phyloP scores from a whole-genome alignment of 1,140 invertebrate genomes.

The Ceratina australensis region DNA sequence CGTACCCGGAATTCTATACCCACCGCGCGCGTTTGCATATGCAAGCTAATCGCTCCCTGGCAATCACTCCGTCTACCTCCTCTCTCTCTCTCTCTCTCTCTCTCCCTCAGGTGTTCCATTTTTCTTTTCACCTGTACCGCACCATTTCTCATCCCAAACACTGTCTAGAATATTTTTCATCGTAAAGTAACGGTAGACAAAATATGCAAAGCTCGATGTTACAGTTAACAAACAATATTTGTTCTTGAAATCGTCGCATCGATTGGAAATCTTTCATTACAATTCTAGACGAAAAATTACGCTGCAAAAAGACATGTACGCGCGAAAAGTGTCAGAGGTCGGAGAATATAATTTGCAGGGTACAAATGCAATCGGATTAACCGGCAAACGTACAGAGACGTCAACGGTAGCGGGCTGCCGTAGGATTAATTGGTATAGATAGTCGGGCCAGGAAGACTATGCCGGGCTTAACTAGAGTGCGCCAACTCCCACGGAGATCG shows the following conservation, averaged over 20 bases:
- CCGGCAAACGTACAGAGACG: conserved; percentile 23
- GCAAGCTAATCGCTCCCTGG: conserved; percentile 35
- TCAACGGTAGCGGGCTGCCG: conserved; percentile 1
- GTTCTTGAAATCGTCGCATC: no score
- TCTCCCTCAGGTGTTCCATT: neutral
- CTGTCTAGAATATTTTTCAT: neutral
- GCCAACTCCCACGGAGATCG: conserved; percentile 66
- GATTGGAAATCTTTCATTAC: no score
- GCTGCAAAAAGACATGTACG: no score
- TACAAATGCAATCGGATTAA: conserved; percentile 40
- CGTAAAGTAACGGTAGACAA: neutral
- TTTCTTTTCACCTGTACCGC: neutral
- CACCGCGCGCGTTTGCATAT: conserved; percentile 25
- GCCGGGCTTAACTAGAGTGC: conserved; percentile 62
- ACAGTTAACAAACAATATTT: no score
- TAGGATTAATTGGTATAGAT: conserved; percentile 55
- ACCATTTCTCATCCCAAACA: neutral
- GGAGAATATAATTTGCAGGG: conserved; percentile 5
- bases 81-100: neutral
- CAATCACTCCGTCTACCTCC: neutral
- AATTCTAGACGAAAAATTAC: no score
- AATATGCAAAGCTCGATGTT: no score
- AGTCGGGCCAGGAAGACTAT: conserved; percentile 55
- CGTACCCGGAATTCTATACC: conserved; percentile 39
- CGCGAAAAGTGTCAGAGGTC: no score